Base-by-base conservation (phyloP, 1,140 invertebrate species). In the Drosophila funebris region DNA sequence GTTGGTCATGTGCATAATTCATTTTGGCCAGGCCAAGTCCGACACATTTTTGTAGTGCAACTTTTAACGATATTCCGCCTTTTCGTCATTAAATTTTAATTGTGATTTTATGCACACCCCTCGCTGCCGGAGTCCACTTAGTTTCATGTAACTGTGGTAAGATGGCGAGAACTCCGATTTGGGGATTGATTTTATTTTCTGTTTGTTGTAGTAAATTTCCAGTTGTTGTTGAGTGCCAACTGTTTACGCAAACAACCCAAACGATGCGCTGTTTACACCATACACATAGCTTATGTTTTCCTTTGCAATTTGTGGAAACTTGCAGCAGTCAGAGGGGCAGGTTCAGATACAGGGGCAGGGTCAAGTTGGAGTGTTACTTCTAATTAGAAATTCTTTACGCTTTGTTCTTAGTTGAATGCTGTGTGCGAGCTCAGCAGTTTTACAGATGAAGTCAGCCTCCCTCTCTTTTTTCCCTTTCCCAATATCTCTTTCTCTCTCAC, bases 11-110 rank as follows among this genome's bases (percentile, higher is more conserved):
- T 78, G 76, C 71, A 83, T 84, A 79, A 79, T 84, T 83, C 80
- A 84, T 75, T 83, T 78, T 57, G 54, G 36, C 48, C 29, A 29
- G 33, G 46, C 29, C 52, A 53, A 52, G 20, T 7, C 50, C 44
- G 48, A 61, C 56, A 68, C 64, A 68, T 53, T 53, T 36, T 31
- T 50, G 14, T 27, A 33, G 36, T 64, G 36, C 37, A 46, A 11
- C 29, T 39, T 37, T 29, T 58, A 75, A 75, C 56, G 66, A 75
- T 87, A 78, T 83, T 88, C 83, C 83, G 83, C 83, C 83, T 87
- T 88, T 87, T 87, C 72, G 83, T 79, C 83, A 88, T 88, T 89
- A 88, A 83, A 88, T 88, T 88, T 88, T 83, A 88, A 88, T 88
- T 88, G 83, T 88, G 73, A 75, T 85, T 87, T 78, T 66, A 39